Conservation (phyloP, 2,113 vertebrate species). For the Rhombomys opimus region DNA sequence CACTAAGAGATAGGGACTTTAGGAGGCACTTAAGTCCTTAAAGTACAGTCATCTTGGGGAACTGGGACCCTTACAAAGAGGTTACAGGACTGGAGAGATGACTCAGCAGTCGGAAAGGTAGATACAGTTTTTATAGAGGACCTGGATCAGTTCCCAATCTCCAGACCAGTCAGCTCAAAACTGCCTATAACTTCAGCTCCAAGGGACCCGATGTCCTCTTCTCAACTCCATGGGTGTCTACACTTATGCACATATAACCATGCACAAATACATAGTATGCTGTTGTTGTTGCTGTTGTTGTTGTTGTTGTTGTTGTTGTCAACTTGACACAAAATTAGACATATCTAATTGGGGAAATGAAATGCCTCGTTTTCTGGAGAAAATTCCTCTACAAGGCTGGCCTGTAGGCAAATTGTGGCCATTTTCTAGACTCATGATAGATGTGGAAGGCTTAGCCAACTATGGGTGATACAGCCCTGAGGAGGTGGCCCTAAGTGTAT, state of each 20-base stretch:
- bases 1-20: background rate
- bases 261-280: background rate
- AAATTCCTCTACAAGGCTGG: background rate
- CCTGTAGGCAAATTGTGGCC: background rate
- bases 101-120: background rate
- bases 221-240: background rate
- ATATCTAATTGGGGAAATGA: background rate
- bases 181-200: background rate
- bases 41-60: background rate
- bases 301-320: background rate
- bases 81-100: background rate
- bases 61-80: background rate
- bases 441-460: background rate
- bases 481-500: background rate
- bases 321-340: background rate
- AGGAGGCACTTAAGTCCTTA: background rate
- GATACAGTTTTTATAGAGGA: background rate
- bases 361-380: background rate
- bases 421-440: background rate
- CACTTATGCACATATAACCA: background rate
- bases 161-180: background rate
- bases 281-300: too few species aligned
- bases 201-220: too few species aligned
- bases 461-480: background rate
- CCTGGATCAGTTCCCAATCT: too few species aligned